These are phyloP conservation scores for Ostrea denselamellosa DNA, from an alignment of 1,140 invertebrate genomes.

Conservation along the genomic window DNA sequence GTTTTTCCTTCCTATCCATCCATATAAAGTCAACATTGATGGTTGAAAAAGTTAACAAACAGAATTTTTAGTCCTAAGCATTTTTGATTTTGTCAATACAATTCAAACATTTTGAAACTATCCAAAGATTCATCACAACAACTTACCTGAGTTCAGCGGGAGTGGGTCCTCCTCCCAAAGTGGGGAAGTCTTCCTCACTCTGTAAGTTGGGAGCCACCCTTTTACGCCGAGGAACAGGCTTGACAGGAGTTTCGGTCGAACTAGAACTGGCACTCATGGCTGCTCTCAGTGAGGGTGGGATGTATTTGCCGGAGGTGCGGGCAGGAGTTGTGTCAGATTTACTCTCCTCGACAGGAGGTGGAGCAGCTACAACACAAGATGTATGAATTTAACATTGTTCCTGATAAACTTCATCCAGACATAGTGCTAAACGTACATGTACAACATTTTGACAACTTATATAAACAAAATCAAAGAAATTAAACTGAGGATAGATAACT, in stretches of 20 bases:
- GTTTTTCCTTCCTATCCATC: too few relatives aligned
- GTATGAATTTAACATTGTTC: too few relatives aligned
- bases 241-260: slow-evolving; percentile 1
- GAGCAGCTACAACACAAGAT: slow-evolving; percentile 38
- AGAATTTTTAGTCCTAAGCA: too few relatives aligned
- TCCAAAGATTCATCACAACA: neutral
- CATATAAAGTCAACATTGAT: too few relatives aligned
- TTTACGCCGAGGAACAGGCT: slow-evolving; percentile 52
- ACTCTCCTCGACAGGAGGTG: slow-evolving; percentile 41
- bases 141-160: slow-evolving; percentile 40
- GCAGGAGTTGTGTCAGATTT: slow-evolving; percentile 50
- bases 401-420: too few relatives aligned
- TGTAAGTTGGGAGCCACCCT: slow-evolving; percentile 69
- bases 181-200: slow-evolving; percentile 71
- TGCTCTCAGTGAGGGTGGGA: slow-evolving; percentile 63
- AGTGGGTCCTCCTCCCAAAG: slow-evolving; percentile 61
- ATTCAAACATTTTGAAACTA: too few relatives aligned
- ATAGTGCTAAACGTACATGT: too few relatives aligned
- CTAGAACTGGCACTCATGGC: slow-evolving; percentile 39
- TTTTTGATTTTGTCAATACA: too few relatives aligned
- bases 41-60: too few relatives aligned
- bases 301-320: slow-evolving; percentile 61
- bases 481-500: too few relatives aligned
- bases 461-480: too few relatives aligned
- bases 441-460: too few relatives aligned